These are phyloP conservation scores for Microctenopoma lineatum DNA, from an alignment of 2,797 vertebrate genomes.

Conservation along the genomic window DNA sequence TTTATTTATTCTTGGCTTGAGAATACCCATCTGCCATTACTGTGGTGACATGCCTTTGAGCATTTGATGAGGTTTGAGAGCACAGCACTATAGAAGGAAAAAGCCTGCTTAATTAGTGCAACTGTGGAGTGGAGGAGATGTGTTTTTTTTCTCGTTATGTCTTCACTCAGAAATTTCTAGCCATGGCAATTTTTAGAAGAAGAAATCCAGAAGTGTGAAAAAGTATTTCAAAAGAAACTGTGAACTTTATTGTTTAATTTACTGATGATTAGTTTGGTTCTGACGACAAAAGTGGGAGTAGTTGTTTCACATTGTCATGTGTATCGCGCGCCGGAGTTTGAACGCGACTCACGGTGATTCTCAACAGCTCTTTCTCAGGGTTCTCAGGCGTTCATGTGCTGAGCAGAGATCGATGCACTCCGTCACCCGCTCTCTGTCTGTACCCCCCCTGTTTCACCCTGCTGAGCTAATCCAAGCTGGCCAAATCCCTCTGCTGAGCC, in stretches of 20 bases:
- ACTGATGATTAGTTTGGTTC: constrained; percentile 18
- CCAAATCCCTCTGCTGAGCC: constrained; percentile 67
- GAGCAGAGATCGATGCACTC: constrained; percentile 60
- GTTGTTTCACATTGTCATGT: constrained; percentile 24
- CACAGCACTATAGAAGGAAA: constrained; percentile 53
- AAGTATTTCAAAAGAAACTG: constrained; percentile 19
- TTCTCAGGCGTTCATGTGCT: constrained; percentile 38
- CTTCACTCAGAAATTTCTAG: constrained; percentile 33
- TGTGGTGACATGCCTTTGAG: constrained; percentile 74
- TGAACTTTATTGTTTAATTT: constrained; percentile 16
- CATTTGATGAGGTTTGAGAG: constrained; percentile 66
- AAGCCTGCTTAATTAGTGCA: constrained; percentile 77
- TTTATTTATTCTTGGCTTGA: constrained; percentile 66
- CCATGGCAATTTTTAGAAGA: constrained; percentile 20
- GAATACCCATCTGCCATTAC: constrained; percentile 79
- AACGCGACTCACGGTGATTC: constrained; percentile 29
- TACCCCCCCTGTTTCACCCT: constrained; percentile 61
- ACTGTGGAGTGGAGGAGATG: constrained; percentile 64
- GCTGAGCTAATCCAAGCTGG: constrained; percentile 75
- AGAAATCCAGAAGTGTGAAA: constrained; percentile 28
- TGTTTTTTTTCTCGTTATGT: constrained; percentile 70
- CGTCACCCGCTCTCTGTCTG: constrained; percentile 41
- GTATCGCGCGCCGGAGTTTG: constrained; percentile 15
- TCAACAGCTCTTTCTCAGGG: constrained; percentile 50
- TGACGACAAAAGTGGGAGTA: background rate